Percentiles rank a stretch among this genome's conserved stretches.
phyloP scores from a whole-genome alignment of 2,888 invertebrate genomes.

The Acronicta psi region DNA sequence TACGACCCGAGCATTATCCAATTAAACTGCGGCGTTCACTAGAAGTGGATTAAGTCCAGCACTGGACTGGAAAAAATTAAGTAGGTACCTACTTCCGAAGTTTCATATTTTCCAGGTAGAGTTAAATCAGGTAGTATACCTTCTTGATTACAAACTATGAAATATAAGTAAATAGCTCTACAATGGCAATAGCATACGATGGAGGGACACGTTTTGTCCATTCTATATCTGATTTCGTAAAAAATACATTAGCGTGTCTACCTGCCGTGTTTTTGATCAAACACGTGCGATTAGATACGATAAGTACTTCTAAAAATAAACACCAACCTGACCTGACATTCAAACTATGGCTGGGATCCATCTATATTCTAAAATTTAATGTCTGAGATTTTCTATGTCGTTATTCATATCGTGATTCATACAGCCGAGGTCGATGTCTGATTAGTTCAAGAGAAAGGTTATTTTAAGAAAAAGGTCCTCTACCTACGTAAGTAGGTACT shows the following conservation, averaged over 20 bases:
- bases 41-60: too few species aligned
- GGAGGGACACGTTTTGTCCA: conserved; percentile 4
- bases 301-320: not conserved
- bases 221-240: conserved; percentile 5
- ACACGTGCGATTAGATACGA: conserved; percentile 8
- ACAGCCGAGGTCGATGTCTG: conserved; percentile 29
- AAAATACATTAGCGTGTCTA: conserved; percentile 5
- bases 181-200: too few species aligned
- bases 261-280: conserved; percentile 2
- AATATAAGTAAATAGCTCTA: too few species aligned
- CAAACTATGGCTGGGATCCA: not conserved
- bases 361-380: too few species aligned
- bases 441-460: conserved; percentile 17
- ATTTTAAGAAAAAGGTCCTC: too few species aligned
- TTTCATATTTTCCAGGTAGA: too few species aligned
- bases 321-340: not conserved
- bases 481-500: not conserved
- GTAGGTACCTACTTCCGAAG: too few species aligned
- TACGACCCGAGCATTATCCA: conserved; percentile 5
- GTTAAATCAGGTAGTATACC: too few species aligned
- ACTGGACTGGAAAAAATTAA: too few species aligned
- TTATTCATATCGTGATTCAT: conserved; percentile 19
- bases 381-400: not conserved
- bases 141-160: too few species aligned
- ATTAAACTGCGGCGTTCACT: too few species aligned